Evolutionary conservation across 2,797 vertebrate species (phyloP), one percentile per base, ranked within the genome.

Genomic region (Pseudochirops corinnae): DNA sequence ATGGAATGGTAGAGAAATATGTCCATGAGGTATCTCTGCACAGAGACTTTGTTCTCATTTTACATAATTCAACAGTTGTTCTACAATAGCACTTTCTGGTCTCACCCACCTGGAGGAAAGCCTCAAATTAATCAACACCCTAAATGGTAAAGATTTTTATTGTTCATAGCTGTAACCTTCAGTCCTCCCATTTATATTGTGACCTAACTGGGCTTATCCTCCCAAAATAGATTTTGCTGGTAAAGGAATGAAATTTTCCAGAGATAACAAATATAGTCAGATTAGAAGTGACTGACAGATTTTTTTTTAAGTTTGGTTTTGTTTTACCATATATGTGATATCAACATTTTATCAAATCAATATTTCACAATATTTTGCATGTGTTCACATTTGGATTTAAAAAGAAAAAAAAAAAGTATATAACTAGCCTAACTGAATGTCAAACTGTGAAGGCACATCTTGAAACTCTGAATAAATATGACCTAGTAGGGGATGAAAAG

Each of bases 71-170:
- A 95, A 97, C 95, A 98, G 96, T 93, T 96, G 91, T 94, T 95
- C 93, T 56, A 91, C 1, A n/a, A 90, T 56, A 97, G 91, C 57
- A 95, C 91, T 97, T 62, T 62, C 90, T 93, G 31, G n/a, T 96
- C 96, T 92, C 95, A 46, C 91, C 82, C 74, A 94, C 90, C 50
- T 92, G 31, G 50, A 93, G 96, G 96, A 97, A 93, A 97, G 82
- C 94, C 91, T 96, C 94, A 97, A 97, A 96, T 97, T 96, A 94
- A 94, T 95, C 96, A 67, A 93, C 96, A 96, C 97, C 96, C 96
- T 96, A 94, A 95, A 96, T 97, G 93, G 93, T 55, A 96, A 97
- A 94, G 91, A 96, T 98, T 97, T 82, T 97, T 97, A 97, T 96
- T 97, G 93, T 91, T 96, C 92, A 97, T 97, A 96, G 97, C 93